Percentiles rank a stretch among this genome's conserved stretches.
phyloP scores from a whole-genome alignment of 2,113 vertebrate species.

The Tringa solitaria region DNA sequence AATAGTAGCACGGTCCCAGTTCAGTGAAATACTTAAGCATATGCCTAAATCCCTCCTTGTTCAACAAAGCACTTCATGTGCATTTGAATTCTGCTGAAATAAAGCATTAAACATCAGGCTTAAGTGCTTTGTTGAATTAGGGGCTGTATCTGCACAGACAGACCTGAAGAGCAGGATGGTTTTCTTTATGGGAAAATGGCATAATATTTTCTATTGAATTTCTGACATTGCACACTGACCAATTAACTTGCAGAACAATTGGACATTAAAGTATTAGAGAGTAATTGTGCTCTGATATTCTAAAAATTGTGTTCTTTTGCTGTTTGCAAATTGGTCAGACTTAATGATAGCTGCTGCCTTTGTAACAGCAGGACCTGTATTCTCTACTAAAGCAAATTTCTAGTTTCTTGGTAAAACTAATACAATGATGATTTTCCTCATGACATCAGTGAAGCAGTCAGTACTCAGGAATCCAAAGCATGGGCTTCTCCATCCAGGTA shows the following conservation, averaged over 20 bases:
- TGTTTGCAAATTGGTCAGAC: not conserved
- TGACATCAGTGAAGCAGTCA: not conserved
- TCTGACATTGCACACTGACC: not conserved
- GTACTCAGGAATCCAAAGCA: not conserved
- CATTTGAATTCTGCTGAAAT: constrained; percentile 2
- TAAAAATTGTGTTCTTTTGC: not conserved
- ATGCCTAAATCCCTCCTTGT: constrained; percentile 45
- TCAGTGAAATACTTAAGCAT: constrained; percentile 49
- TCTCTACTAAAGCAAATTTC: not conserved
- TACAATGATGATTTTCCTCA: not conserved
- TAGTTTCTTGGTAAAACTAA: not conserved
- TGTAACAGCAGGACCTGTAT: not conserved
- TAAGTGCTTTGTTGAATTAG: not conserved
- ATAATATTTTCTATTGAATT: not conserved
- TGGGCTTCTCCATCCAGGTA: not conserved
- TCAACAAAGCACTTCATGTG: constrained; percentile 28
- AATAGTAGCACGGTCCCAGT: constrained; percentile 19
- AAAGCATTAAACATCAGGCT: not conserved
- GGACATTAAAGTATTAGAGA: not conserved
- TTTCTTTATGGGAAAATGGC: not conserved
- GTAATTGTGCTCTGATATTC: not conserved
- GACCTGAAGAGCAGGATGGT: not conserved
- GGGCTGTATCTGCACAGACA: not conserved
- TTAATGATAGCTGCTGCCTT: not conserved
- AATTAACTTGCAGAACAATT: not conserved